phyloP scores from a whole-genome alignment of 2,888 invertebrate species.

The Drosophila falleni region DNA sequence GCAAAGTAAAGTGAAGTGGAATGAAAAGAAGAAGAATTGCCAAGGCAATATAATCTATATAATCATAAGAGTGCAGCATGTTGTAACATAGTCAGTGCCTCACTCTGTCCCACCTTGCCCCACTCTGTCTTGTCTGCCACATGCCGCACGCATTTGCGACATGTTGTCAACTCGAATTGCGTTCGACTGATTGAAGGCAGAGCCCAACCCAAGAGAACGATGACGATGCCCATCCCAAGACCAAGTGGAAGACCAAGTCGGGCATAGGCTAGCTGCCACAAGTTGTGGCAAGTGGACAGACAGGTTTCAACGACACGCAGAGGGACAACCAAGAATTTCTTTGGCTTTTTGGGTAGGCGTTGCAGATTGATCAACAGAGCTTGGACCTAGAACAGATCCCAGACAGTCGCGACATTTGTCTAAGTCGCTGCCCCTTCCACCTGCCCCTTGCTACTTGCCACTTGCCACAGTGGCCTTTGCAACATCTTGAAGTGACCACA shows the following conservation, averaged over 20 bases:
- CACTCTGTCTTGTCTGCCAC: slow-evolving; percentile 1
- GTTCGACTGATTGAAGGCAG: slow-evolving; percentile 82
- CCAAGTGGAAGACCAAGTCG: slow-evolving; percentile 42
- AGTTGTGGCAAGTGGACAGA: slow-evolving; percentile 37
- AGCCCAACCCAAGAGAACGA: slow-evolving; percentile 41
- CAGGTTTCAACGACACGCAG: slow-evolving; percentile 58
- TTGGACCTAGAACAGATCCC: slow-evolving; percentile 25
- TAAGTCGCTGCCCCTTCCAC: slow-evolving; percentile 44
- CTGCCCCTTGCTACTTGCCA: slow-evolving; percentile 40
- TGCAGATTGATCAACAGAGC: slow-evolving; percentile 75
- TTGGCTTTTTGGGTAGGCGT: slow-evolving; percentile 71
- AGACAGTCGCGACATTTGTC: slow-evolving; percentile 65
- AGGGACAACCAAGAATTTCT: slow-evolving; percentile 19
- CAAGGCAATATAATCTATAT: slow-evolving; percentile 75
- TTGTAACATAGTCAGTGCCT: slow-evolving; percentile 58
- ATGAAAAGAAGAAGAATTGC: too few species aligned
- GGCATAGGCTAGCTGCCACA: slow-evolving; percentile 59
- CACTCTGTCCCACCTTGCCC: slow-evolving; percentile 6
- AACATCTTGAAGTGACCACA: slow-evolving; percentile 48
- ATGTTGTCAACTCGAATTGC: slow-evolving; percentile 85
- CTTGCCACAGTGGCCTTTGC: slow-evolving; percentile 40
- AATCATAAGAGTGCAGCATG: slow-evolving; percentile 74
- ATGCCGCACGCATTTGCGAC: slow-evolving; percentile 78
- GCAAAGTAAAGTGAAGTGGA: slow-evolving; percentile 3
- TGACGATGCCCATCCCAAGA: slow-evolving; percentile 44